Conservation (phyloP, 2,888 invertebrate genomes). For the Dichetophora obliterata region DNA sequence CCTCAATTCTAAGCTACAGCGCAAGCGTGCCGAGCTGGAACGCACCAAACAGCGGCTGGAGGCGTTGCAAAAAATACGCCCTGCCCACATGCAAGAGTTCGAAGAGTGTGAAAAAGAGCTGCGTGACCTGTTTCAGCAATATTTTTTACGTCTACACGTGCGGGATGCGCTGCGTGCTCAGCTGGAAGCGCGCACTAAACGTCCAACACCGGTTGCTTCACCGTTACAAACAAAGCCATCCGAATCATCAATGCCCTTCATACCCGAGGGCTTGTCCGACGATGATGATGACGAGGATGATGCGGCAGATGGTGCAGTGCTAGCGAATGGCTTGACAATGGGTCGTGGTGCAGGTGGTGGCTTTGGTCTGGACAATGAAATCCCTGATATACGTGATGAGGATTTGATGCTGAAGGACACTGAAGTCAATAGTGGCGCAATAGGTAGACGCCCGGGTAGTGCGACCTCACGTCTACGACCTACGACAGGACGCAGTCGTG, state of each 20-base stretch:
- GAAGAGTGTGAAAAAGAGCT: conserved; percentile 89
- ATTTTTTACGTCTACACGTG: conserved; percentile 89
- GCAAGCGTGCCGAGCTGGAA: conserved; percentile 89
- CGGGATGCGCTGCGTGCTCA: conserved; percentile 90
- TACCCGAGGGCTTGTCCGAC: conserved; percentile 66
- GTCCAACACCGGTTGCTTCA: conserved; percentile 59
- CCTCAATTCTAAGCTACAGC: conserved; percentile 91
- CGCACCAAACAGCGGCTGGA: conserved; percentile 93
- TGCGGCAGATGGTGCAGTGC: conserved; percentile 46
- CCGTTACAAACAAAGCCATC: conserved; percentile 63
- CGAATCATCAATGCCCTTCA: conserved; percentile 66
- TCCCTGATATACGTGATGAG: conserved; percentile 62
- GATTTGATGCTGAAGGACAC: conserved; percentile 54
- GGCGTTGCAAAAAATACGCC: conserved; percentile 94
- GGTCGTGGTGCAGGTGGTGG: not conserved
- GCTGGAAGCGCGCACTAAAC: conserved; percentile 72
- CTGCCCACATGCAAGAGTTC: conserved; percentile 97
- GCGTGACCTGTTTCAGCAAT: conserved; percentile 86
- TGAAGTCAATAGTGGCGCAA: conserved; percentile 22
- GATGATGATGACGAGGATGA: conserved; percentile 67
- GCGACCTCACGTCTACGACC: conserved; percentile 63
- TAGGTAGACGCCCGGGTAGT: conserved; percentile 56
- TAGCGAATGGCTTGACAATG: conserved; percentile 28
- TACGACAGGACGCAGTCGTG: conserved; percentile 66
- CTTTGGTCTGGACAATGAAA: conserved; percentile 55